Base-by-base conservation (phyloP, 1,140 invertebrate species). In the Tetramorium simillimum region DNA sequence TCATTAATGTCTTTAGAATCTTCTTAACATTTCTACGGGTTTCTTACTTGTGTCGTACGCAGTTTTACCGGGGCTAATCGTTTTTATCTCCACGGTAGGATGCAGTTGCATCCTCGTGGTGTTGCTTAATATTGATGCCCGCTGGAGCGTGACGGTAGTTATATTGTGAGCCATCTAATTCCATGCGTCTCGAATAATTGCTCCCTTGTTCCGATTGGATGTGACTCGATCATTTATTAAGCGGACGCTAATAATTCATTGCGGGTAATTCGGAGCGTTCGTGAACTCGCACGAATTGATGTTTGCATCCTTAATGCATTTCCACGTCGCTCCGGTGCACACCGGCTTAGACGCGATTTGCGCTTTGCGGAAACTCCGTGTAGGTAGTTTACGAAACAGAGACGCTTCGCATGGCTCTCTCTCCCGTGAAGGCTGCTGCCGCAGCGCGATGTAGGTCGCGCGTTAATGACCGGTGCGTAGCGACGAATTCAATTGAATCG, bases 271-370 rank as follows among this genome's bases (percentile, higher is more conserved):
- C 80, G 69, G 21, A 49, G 21, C 67, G 24, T 58, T 75, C 80
- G 69, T 69, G 24, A 75, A 84, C 69, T 75, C 56, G 67, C 80
- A 70, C 69, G 67, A 75, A 84, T 84, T 84, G 69, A 84, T 75
- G 69, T 75, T 75, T 84, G 80, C 69, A 84, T 84, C 80, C 80
- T 84, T 85, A 86, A 86, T 58, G 80, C 86, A 43, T 88, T 88
- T 80, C 88, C 87, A 73, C 87, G 56, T 87, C 51, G 43, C 12
- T 37, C 37, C 63, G 65, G 76, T 70, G 77, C 77, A 65, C 77
- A 65, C 77, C 78, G 87, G 69, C 80, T 72, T 75, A 85, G 67
- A 88, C 60, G 86, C 86, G 70, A 85, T 77, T 88, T 85, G 78
- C 70, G 72, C 24, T 73, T 53, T 16, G 77, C 73, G 86, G 88